Evolutionary conservation across 2,888 invertebrate genomes (phyloP), one percentile per base, ranked within the genome.

Genomic region (Ommatoiulus sabulosus): DNA sequence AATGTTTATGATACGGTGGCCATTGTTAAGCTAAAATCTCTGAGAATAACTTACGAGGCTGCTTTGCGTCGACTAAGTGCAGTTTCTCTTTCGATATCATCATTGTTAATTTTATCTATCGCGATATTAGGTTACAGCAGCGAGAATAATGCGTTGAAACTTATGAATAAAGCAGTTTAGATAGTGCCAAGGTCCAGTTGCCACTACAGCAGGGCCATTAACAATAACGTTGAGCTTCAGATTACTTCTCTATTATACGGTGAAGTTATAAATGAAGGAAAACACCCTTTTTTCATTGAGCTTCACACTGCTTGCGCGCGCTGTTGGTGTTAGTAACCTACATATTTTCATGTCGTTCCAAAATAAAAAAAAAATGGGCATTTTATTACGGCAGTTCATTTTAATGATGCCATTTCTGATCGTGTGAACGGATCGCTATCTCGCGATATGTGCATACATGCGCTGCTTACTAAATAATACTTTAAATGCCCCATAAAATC

Each of bases 121-220:
- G 24, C 72, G 10, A 72, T 24, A 72, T 72, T 72, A 72, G 72
- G 72, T 24, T 72, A 72, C 24, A 72, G 72, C 7, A 24, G 72
- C 72, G 72, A 72, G 72, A 72, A 72, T 72, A 72, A 72, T 72
- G 72, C 72, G 0, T 72, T 72, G 72, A 24, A 72, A 72, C 72
- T 72, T 72, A 72, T 72, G 72, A 72, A 72, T 72, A 72, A 72
- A 72, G 72, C 72, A 72, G 72, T 72, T 72, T 72, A 72, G 72
- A 72, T 72, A 72, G 72, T 7, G 24, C 72, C 72, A 24, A 24
- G 72, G 72, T 72, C 72, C 72, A 72, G 72, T 72, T 10, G 72
- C 72, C 20, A 24, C 24, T 72, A 72, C 24, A 24, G 8, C 72
- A 24, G 72, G 7, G 24, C 20, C 24, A 72, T 72, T 72, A 72